These are phyloP conservation scores for Ctenosaura bakeri DNA, from an alignment of 2,797 vertebrate genomes.

Conservation along the genomic window DNA sequence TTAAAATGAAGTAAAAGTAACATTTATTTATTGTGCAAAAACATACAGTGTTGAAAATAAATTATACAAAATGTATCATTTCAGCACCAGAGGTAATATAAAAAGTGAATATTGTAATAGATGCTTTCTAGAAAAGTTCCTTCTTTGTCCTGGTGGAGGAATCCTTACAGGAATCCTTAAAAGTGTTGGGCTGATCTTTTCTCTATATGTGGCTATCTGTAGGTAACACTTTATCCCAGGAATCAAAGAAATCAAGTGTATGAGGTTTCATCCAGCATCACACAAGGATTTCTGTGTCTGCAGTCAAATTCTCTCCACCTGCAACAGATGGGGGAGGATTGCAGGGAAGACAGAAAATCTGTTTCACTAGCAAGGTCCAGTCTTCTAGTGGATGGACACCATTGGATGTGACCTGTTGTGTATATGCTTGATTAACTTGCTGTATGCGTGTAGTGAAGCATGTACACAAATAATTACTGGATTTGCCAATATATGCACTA, in stretches of 20 bases:
- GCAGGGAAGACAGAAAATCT: neutral
- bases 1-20: neutral
- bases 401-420: neutral
- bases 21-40: neutral
- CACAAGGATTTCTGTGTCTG: neutral
- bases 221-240: too few species aligned
- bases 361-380: neutral
- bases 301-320: neutral
- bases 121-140: constrained; percentile 31
- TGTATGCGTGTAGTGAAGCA: neutral
- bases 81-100: neutral
- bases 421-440: neutral
- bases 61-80: neutral
- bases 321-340: neutral
- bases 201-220: neutral
- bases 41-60: neutral
- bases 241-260: neutral
- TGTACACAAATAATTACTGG: neutral
- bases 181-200: neutral
- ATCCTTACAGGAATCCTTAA: constrained; percentile 1
- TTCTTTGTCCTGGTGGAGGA: constrained; percentile 33
- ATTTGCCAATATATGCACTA: neutral
- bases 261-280: neutral
- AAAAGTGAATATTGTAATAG: neutral
- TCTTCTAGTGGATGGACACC: neutral